Percentiles rank a stretch among this genome's conserved stretches.
Evolutionary conservation across 2,113 vertebrate species (phyloP).

Genomic region (Todiramphus saurophagus): DNA sequence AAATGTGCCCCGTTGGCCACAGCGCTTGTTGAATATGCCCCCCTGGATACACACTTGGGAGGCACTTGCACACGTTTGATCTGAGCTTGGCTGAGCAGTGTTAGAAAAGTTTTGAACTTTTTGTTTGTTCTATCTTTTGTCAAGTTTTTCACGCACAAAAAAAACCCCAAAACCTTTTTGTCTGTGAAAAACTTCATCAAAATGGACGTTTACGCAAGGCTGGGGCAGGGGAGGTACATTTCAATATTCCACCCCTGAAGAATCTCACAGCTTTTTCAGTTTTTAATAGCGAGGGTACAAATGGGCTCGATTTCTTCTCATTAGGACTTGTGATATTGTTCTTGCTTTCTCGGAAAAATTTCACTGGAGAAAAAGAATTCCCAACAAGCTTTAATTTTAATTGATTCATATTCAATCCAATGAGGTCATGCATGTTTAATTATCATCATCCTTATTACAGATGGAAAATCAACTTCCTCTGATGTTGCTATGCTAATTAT

Average conservation of each 20-base stretch:
- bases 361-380: neutral
- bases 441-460: conserved; percentile 50
- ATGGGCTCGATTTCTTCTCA: neutral
- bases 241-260: neutral
- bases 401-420: conserved; percentile 41
- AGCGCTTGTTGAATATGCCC: neutral
- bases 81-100: neutral
- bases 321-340: neutral
- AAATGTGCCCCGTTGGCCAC: neutral
- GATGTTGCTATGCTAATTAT: conserved; percentile 52
- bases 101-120: neutral
- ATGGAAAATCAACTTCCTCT: conserved; percentile 64
- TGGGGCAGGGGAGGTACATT: neutral
- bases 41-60: neutral
- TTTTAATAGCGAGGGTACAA: neutral
- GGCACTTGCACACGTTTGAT: neutral
- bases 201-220: neutral
- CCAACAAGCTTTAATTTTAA: conserved; percentile 44
- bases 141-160: no score
- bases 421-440: conserved; percentile 62
- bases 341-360: neutral
- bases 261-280: neutral
- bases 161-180: neutral
- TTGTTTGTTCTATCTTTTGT: neutral
- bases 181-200: neutral